Conservation (phyloP, 92 coral and sea anemone species). For the Paragorgia papillata region DNA sequence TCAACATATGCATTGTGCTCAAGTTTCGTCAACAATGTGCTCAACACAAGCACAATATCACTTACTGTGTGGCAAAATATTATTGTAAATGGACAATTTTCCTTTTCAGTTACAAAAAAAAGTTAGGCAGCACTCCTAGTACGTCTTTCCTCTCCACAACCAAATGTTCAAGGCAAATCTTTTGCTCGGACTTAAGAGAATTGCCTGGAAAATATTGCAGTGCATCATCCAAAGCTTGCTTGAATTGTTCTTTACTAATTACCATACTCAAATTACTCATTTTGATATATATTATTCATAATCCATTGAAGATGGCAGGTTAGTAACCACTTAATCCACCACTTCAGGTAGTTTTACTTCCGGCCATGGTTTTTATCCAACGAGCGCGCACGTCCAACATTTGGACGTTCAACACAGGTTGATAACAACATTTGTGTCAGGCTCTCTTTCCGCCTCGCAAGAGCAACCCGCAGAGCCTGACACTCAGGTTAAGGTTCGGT, state of each 20-base stretch:
- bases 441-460: constrained; percentile 34
- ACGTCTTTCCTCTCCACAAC: constrained; percentile 30
- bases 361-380: not conserved
- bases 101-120: too few species aligned
- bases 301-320: not conserved
- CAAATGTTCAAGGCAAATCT: constrained; percentile 53
- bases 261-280: not conserved
- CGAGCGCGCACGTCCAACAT: constrained; percentile 22
- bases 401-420: constrained; percentile 16
- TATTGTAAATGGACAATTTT: too few species aligned
- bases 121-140: constrained; percentile 65
- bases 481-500: constrained; percentile 14
- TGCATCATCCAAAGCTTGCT: constrained; percentile 48
- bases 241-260: constrained; percentile 43
- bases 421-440: constrained; percentile 36
- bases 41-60: constrained; percentile 27
- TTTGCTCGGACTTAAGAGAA: constrained; percentile 55
- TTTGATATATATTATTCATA: not conserved
- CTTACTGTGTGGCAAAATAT: constrained; percentile 30
- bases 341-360: not conserved
- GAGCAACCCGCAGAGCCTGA: constrained; percentile 2
- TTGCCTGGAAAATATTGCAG: constrained; percentile 43
- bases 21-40: too few species aligned
- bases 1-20: too few species aligned
- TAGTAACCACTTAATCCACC: too few species aligned